Base-by-base conservation (phyloP, 1,140 invertebrate species). In the Caenorhabditis inopinata region DNA sequence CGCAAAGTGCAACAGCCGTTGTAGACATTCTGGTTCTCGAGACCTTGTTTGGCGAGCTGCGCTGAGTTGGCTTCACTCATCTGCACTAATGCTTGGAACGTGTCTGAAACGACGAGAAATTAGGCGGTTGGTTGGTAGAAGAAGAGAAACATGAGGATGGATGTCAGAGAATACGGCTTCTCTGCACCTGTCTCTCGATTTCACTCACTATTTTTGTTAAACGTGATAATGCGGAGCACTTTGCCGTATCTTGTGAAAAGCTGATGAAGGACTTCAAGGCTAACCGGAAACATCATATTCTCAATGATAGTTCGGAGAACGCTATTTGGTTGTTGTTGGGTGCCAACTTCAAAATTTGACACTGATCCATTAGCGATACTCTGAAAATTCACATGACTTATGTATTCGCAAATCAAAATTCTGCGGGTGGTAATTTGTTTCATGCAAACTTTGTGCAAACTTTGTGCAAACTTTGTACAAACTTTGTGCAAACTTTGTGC, bases 161-260 rank as follows among this genome's bases (percentile, higher is more conserved):
- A n/a, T n/a, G n/a, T n/a, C n/a, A n/a, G n/a, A n/a, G n/a, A n/a
- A n/a, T n/a, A n/a, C n/a, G n/a, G n/a, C n/a, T n/a, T n/a, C n/a
- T n/a, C n/a, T n/a, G n/a, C n/a, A n/a, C n/a, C n/a, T n/a, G n/a
- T n/a, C n/a, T n/a, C n/a, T n/a, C n/a, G n/a, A n/a, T n/a, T n/a
- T n/a, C n/a, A 94, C 94, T 95, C 92, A 96, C 94, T 96, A 90
- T 98, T 98, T 92, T 99, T 99, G 85, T 95, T 98, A 91, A 99
- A 99, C 83, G 96, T 99, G 87, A 99, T 96, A 86, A 99, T 98
- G 91, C 98, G 97, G 84, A 97, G 91, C 86, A 99, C 95, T 91
- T 97, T 97, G 84, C 97, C 97, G 89, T 95, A 96, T 83, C 96
- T 93, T 85, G 95, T 95, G 91, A 99, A 99, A 88, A 98, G 96